Conservation (phyloP, 2,888 invertebrate species). For the Zygaena filipendulae region DNA sequence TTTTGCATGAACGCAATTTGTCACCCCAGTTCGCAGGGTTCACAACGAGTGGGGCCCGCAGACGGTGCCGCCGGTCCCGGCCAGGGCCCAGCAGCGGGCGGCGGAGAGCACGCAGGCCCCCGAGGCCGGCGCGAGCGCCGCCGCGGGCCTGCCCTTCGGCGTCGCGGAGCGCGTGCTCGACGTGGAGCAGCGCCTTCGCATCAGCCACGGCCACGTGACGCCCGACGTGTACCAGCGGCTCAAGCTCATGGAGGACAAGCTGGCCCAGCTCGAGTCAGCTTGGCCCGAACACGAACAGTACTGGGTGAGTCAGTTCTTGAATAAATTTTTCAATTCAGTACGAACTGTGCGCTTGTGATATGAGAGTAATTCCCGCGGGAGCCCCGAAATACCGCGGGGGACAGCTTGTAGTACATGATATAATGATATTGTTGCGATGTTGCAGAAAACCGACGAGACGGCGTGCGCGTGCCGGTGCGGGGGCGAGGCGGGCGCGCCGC, state of each 20-base stretch:
- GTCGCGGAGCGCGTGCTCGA: slow-evolving; percentile 75
- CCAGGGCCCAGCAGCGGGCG: background rate
- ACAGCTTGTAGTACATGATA: no score
- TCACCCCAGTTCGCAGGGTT: slow-evolving; percentile 76
- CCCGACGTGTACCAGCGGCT: slow-evolving; percentile 75
- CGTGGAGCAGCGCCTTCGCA: slow-evolving; percentile 73
- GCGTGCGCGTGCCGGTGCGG: no score
- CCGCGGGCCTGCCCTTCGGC: slow-evolving; percentile 56
- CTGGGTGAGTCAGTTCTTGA: slow-evolving; percentile 40
- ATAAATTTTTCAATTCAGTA: no score
- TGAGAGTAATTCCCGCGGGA: no score
- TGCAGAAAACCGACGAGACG: no score
- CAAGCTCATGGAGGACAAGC: slow-evolving; percentile 78
- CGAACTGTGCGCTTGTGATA: no score
- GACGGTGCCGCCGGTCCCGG: slow-evolving; percentile 31
- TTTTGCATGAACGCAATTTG: no score
- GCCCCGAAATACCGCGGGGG: no score
- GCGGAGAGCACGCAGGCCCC: slow-evolving; percentile 13
- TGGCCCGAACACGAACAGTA: slow-evolving; percentile 85
- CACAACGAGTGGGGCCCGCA: slow-evolving; percentile 78
- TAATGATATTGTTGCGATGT: no score
- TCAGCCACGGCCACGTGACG: slow-evolving; percentile 67
- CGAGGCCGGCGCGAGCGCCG: slow-evolving; percentile 10
- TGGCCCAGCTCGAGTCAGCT: slow-evolving; percentile 77
- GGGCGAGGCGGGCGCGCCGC: no score